Evolutionary conservation across 2,888 invertebrate species (phyloP).

Genomic region (Rhamnusium bicolor): DNA sequence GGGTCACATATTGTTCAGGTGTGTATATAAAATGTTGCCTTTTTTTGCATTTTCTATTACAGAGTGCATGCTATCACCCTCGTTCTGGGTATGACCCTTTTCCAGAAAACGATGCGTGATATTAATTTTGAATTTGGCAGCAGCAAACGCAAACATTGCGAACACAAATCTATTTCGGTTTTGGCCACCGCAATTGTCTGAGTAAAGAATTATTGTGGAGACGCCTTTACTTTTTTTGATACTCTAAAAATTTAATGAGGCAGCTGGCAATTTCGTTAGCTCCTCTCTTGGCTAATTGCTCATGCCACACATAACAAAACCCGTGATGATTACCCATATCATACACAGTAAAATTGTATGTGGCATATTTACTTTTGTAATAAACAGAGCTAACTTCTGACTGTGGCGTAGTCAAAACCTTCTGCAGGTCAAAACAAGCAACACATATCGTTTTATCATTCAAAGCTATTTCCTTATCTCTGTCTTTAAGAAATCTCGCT

Average conservation of each 20-base stretch:
- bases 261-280: not conserved
- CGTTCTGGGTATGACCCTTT: conserved; percentile 38
- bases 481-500: not conserved
- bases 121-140: not conserved
- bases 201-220: conserved; percentile 27
- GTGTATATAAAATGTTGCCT: conserved; percentile 19
- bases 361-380: not conserved
- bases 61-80: conserved; percentile 36
- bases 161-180: conserved; percentile 35
- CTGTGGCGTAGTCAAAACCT: not conserved
- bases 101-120: conserved; percentile 30
- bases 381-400: not conserved
- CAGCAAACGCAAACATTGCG: conserved; percentile 34
- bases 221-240: not conserved
- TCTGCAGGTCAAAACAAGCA: conserved; percentile 15
- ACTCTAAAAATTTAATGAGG: not conserved
- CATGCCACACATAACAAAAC: conserved; percentile 1
- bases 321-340: not conserved
- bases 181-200: conserved; percentile 13
- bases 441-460: conserved; percentile 4
- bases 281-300: not conserved
- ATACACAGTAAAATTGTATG: conserved; percentile 1
- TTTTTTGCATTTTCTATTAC: conserved; percentile 38
- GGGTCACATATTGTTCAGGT: conserved; percentile 37
- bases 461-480: not conserved